phyloP scores from a whole-genome alignment of 1,140 invertebrate species.

The Zaprionus africanus region DNA sequence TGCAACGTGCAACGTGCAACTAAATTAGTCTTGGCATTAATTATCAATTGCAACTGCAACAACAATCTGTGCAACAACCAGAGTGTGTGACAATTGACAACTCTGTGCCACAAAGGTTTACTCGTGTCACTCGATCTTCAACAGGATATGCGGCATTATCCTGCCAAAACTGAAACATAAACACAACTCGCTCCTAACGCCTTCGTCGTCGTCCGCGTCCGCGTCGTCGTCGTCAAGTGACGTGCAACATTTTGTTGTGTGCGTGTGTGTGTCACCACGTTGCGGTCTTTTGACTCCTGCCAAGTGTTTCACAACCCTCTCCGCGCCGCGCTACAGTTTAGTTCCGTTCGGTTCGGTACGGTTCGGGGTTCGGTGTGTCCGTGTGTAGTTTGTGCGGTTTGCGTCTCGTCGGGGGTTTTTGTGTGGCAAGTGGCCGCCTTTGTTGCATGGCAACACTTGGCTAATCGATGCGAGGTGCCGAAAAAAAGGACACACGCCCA shows the following conservation, averaged over 20 bases:
- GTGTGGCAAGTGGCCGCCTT: constrained; percentile 68
- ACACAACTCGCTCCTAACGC: constrained; percentile 26
- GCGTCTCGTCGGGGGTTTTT: constrained; percentile 37
- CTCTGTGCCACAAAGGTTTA: neutral
- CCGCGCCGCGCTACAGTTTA: neutral
- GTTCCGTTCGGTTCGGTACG: neutral
- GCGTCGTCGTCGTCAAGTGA: constrained; percentile 56
- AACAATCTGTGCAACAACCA: constrained; percentile 4
- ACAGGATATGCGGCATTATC: constrained; percentile 59
- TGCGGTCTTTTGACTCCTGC: constrained; percentile 34
- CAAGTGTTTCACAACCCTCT: constrained; percentile 25
- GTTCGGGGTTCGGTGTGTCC: neutral
- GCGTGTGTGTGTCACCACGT: constrained; percentile 39
- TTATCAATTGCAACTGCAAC: constrained; percentile 11
- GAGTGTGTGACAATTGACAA: constrained; percentile 7
- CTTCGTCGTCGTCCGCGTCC: neutral
- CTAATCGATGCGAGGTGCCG: constrained; percentile 79
- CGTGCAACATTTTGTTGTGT: constrained; percentile 41
- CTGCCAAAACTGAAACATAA: constrained; percentile 37
- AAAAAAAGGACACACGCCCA: constrained; percentile 53
- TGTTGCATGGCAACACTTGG: constrained; percentile 76
- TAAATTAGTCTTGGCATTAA: neutral
- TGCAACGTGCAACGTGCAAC: neutral
- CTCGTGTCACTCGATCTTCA: neutral
- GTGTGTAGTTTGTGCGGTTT: constrained; percentile 55